Evolutionary conservation across 2,113 vertebrate species (phyloP).

Genomic region (Tachysurus vachellii): DNA sequence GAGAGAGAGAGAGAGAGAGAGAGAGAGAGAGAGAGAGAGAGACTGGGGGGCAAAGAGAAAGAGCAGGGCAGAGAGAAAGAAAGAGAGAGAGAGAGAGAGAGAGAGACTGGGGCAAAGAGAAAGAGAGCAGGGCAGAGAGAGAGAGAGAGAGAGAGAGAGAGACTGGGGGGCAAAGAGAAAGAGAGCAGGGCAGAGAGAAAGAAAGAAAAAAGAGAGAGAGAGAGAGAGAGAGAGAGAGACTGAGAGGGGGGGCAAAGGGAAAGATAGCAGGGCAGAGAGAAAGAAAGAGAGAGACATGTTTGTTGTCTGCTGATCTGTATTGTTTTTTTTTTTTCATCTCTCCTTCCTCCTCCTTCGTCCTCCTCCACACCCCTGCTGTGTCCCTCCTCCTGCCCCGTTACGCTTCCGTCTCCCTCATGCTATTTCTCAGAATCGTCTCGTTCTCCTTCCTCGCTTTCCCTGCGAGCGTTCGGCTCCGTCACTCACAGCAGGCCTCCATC

Average conservation of each 20-base stretch:
- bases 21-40: too few species aligned
- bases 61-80: too few species aligned
- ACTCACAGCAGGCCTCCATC: constrained; percentile 22
- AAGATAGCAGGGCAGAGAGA: neutral
- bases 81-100: too few species aligned
- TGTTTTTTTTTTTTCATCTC: neutral
- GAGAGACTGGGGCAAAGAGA: too few species aligned
- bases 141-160: too few species aligned
- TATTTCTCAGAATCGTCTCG: neutral
- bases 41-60: too few species aligned
- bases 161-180: too few species aligned
- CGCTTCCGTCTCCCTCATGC: neutral
- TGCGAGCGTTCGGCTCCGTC: constrained; percentile 3
- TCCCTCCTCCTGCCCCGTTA: constrained; percentile 16
- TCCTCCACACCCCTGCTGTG: neutral
- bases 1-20: neutral
- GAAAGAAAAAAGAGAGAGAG: too few species aligned
- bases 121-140: too few species aligned
- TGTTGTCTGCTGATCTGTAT: neutral
- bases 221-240: too few species aligned
- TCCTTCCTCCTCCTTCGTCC: neutral
- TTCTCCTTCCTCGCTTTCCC: constrained; percentile 16
- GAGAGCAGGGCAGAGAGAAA: too few species aligned
- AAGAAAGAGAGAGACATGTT: neutral
- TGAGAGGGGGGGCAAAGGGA: too few species aligned